Conservation (phyloP, 1,140 invertebrate species). For the Drosophila arizonae region DNA sequence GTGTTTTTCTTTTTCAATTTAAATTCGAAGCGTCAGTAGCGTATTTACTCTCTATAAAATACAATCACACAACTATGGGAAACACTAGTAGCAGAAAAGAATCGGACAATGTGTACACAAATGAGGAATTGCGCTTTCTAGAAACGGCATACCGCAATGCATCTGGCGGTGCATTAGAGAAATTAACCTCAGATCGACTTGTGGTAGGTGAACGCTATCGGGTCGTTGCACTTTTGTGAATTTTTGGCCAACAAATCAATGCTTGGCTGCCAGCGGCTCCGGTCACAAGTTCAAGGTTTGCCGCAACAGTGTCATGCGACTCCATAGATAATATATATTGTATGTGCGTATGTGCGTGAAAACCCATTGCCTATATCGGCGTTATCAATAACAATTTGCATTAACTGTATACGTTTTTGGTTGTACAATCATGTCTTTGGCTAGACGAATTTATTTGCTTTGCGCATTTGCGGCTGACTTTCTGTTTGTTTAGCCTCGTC, state of each 20-base stretch:
- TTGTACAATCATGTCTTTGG: constrained; percentile 12
- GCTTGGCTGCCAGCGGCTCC: constrained; percentile 8
- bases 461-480: constrained; percentile 39
- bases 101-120: constrained; percentile 62
- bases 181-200: constrained; percentile 62
- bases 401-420: constrained; percentile 15
- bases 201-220: constrained; percentile 50
- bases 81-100: constrained; percentile 67
- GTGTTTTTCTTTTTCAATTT: constrained; percentile 40
- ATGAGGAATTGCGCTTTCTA: constrained; percentile 63
- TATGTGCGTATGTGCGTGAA: constrained; percentile 9
- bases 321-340: neutral
- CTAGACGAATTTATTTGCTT: constrained; percentile 64
- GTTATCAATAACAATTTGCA: constrained; percentile 45
- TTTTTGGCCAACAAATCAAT: constrained; percentile 59
- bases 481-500: constrained; percentile 59
- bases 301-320: constrained; percentile 36
- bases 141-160: constrained; percentile 64
- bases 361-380: constrained; percentile 1
- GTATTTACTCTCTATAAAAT: constrained; percentile 39
- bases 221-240: constrained; percentile 46
- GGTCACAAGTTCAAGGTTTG: constrained; percentile 66
- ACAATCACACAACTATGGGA: constrained; percentile 46
- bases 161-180: constrained; percentile 68
- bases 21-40: constrained; percentile 34